Evolutionary conservation across 2,113 vertebrate genomes (phyloP), one percentile per base, ranked within the genome.

Genomic region (Oenanthe oenanthe): DNA sequence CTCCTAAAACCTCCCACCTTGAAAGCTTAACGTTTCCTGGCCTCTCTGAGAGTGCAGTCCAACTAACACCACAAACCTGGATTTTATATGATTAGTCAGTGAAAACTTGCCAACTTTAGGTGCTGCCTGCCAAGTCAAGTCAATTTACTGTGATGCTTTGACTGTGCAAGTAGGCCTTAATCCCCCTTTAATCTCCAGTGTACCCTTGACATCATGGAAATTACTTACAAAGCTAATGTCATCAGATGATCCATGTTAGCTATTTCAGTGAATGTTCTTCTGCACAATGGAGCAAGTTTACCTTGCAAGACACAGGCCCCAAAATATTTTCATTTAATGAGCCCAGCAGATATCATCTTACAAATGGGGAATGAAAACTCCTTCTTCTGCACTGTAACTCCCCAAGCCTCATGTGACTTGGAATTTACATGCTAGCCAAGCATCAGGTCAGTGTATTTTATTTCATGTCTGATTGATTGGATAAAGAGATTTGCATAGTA

Each of bases 191-290:
- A 97, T 98, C 98, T 97, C 96, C 94, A 94, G 95, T 89, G 79
- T 97, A 97, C 97, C 97, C 97, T 96, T 98, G 97, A 98, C 98
- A 97, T 98, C 97, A 97, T 97, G 97, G 97, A 98, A 98, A 98
- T 97, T 96, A 97, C 92, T 97, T 96, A 96, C 95, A 97, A 97
- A 97, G 96, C 95, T 94, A 97, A 96, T 96, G 96, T 97, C 98
- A 97, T 97, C 96, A 96, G 97, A 95, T 97, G 95, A 98, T 96
- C 95, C 93, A 92, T 93, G 93, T 97, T 98, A 96, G 97, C 96
- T 95, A 77, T 97, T 98, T 96, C 96, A 97, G 96, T 92, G 94
- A 96, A 96, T 95, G 94, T 78, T 79, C 93, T 91, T 91, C 95
- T 75, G 51, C 95, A 95, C 92, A 91, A 96, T 97, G 91, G 75